Evolutionary conservation across 2,888 invertebrate genomes (phyloP), one percentile per base, ranked within the genome.

Genomic region (Acleris cristana): DNA sequence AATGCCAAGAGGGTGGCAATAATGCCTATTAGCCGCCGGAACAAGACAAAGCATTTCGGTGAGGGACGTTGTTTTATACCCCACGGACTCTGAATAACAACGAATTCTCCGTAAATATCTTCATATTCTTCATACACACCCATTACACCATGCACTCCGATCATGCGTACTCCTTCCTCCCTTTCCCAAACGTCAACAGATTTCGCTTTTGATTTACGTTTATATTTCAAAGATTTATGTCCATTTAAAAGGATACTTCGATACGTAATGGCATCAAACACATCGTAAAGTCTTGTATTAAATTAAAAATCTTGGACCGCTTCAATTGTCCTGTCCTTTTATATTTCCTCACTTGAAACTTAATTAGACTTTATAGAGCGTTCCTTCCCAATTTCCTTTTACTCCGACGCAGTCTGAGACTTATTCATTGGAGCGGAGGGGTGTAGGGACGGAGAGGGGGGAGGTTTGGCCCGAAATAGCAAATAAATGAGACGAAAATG

Each of bases 401-500:
- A 87, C 88, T 89, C 85, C 88, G 89, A 89, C 87, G 90, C 88
- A 87, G 86, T 85, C 85, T 79, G 83, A 88, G 90, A 90, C 87
- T 92, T 92, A 89, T 91, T 91, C 90, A 89, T 88, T 89, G 88
- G 87, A 84, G 85, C 81, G 72, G 83, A 78, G 81, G 83, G 80
- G 78, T 64, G 73, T 67, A 73, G 70, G 72, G 73, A 71, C 77
- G 74, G 73, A 71, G 65, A 77, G 74, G 79, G 77, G 80, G 80
- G 65, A 53, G 80, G 80, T 81, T 79, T 85, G 83, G 87, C 90
- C 87, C 90, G 90, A 92, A 92, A 92, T 92, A 92, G 92, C 92
- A 91, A 91, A 92, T 92, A 92, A 92, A 92, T 92, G 92, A 92
- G 92, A 91, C 92, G 92, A 92, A 92, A 92, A 92, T 92, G 92